Base-by-base conservation (phyloP, 2,888 invertebrate genomes). In the Sylvicola fuscatus region DNA sequence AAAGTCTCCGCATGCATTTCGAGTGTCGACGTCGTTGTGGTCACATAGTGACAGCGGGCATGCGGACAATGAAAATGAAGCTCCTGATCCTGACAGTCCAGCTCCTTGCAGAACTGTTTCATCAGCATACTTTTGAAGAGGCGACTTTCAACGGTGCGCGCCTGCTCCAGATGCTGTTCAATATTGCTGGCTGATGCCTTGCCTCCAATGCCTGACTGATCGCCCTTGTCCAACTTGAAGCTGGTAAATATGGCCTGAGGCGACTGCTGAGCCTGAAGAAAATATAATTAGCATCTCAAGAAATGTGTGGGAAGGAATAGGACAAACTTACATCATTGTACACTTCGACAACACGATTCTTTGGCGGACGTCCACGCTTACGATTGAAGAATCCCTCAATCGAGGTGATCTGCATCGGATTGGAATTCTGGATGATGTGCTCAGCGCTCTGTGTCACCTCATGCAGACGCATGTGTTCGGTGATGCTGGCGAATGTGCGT, bases 351-450 rank as follows among this genome's bases (percentile, higher is more conserved):
- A 89, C 79, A 1, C 89, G 71, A 55, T 93, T 93, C 62, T 95
- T 95, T 11, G 93, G 93, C n/a, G 95, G 95, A 40, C 95, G 67
- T 32, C 95, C 93, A 21, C 93, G 68, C 49, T 92, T 89, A 40
- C 90, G 69, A 54, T 86, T 79, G 52, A 89, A 89, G 72, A 90
- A 83, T 36, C 86, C 86, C 54, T 90, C 89, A 44, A 87, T 70
- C 27, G 82, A 79, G 41, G 76, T 80, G 16, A 55, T 56, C 42
- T 55, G 56, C 17, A 52, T 44, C 12, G 52, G 37, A 40, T 44
- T 48, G 5, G 43, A 42, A 32, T 34, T 40, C 14, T 41, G 39
- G 12, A 43, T 38, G 2, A 29, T 13, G 14, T 29, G 14, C 12
- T n/a, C n/a, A 29, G 12, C 14, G 6, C 6, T 13, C n/a, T n/a